Evolutionary conservation across 92 coral and sea anemone genomes (phyloP).

Genomic region (Actinostola sp.): DNA sequence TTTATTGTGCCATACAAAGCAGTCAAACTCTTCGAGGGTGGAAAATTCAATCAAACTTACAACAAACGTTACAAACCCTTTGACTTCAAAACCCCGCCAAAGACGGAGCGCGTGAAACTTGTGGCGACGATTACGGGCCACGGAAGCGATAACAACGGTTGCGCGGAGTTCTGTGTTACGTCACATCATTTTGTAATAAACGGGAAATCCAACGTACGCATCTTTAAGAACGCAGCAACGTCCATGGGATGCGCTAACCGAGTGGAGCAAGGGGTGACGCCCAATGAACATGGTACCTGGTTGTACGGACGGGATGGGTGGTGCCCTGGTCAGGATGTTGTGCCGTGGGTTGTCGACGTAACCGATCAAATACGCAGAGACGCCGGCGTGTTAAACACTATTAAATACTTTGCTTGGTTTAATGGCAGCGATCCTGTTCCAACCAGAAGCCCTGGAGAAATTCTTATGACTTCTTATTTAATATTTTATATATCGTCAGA

Average conservation of each 20-base stretch:
- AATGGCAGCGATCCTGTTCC: slow-evolving; percentile 89
- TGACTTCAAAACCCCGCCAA: slow-evolving; percentile 50
- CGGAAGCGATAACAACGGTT: slow-evolving; percentile 95
- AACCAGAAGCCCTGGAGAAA: slow-evolving; percentile 74
- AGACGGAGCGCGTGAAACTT: slow-evolving; percentile 81
- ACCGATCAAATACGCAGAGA: slow-evolving; percentile 64
- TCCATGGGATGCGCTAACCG: slow-evolving; percentile 96
- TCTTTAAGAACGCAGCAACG: slow-evolving; percentile 93
- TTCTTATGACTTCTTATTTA: slow-evolving; percentile 83
- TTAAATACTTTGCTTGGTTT: slow-evolving; percentile 88
- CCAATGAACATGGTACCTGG: slow-evolving; percentile 99
- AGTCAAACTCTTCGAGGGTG: slow-evolving; percentile 80
- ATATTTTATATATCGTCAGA: slow-evolving; percentile 85
- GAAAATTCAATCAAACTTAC: slow-evolving; percentile 82
- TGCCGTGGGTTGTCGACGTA: slow-evolving; percentile 94
- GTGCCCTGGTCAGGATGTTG: slow-evolving; percentile 97
- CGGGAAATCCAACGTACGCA: slow-evolving; percentile 70
- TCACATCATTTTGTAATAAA: slow-evolving; percentile 93
- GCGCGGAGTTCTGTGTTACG: slow-evolving; percentile 98
- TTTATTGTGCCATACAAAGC: slow-evolving; percentile 81
- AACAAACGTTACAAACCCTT: slow-evolving; percentile 61
- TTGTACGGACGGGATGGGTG: slow-evolving; percentile 96
- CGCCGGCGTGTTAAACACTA: slow-evolving; percentile 46
- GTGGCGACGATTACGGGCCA: slow-evolving; percentile 96
- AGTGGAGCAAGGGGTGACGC: slow-evolving; percentile 85